These are phyloP conservation scores for Rhamnusium bicolor DNA, from an alignment of 2,888 invertebrate species.

Conservation along the genomic window DNA sequence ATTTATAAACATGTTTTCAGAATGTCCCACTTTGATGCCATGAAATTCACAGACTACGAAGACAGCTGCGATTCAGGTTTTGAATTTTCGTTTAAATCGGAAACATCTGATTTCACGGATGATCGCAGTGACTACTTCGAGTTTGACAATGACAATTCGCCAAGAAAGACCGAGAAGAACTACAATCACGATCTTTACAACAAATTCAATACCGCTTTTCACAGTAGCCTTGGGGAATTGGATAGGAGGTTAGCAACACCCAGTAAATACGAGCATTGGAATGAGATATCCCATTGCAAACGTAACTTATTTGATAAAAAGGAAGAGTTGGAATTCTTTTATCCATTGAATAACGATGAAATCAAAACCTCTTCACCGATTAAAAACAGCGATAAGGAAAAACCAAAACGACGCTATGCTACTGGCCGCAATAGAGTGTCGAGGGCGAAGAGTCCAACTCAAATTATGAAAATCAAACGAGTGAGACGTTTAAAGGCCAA, in stretches of 20 bases:
- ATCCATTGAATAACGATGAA: constrained; percentile 48
- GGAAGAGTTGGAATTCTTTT: constrained; percentile 62
- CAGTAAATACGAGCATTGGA: constrained; percentile 23
- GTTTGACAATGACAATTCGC: constrained; percentile 64
- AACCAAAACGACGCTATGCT: constrained; percentile 81
- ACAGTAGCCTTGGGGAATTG: constrained; percentile 61
- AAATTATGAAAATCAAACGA: constrained; percentile 87
- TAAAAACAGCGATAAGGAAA: constrained; percentile 67
- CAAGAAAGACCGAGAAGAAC: constrained; percentile 42
- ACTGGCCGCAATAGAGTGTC: constrained; percentile 82
- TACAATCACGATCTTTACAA: constrained; percentile 65
- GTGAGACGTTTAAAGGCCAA: constrained; percentile 93
- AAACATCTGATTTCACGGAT: constrained; percentile 65
- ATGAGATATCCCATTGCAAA: constrained; percentile 39
- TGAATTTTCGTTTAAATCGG: constrained; percentile 80
- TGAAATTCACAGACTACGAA: constrained; percentile 66
- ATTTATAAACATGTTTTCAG: constrained; percentile 29
- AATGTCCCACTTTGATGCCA: constrained; percentile 58
- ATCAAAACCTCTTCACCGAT: constrained; percentile 76
- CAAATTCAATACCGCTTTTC: constrained; percentile 68
- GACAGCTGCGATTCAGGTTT: constrained; percentile 86
- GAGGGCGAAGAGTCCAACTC: constrained; percentile 83
- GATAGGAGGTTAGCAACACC: constrained; percentile 55
- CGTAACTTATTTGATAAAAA: constrained; percentile 51
- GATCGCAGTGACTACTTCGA: constrained; percentile 66